phyloP scores from a whole-genome alignment of 2,797 vertebrate species.

The Chromobotia macracanthus region DNA sequence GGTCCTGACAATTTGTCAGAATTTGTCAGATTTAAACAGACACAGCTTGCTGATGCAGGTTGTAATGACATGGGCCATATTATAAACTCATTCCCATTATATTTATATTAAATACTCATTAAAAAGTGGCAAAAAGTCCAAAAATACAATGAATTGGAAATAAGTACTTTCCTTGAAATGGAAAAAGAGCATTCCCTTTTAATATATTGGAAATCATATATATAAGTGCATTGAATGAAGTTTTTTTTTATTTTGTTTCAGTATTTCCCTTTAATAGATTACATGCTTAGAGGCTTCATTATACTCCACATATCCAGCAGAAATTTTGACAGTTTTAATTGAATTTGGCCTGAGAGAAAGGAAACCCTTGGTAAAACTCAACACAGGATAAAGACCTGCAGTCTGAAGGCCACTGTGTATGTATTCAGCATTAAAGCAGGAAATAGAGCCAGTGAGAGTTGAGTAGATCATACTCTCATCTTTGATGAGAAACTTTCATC shows the following conservation, averaged over 20 bases:
- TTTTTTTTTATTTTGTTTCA: neutral
- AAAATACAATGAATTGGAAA: too few relatives aligned
- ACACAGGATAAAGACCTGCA: conserved; percentile 2
- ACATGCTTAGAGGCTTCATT: neutral
- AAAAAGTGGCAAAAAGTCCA: too few relatives aligned
- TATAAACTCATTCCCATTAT: too few relatives aligned
- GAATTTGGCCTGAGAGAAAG: neutral
- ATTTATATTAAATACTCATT: too few relatives aligned
- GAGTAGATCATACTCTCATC: neutral
- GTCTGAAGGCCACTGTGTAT: conserved; percentile 31
- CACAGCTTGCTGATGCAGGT: neutral
- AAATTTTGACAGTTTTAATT: conserved; percentile 26
- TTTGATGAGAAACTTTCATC: neutral
- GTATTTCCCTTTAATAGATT: conserved; percentile 1
- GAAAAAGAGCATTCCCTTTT: too few relatives aligned
- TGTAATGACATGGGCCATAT: neutral
- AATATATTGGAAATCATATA: too few relatives aligned
- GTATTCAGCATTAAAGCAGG: neutral
- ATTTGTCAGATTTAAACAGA: neutral
- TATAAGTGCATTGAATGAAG: neutral
- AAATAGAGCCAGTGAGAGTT: neutral
- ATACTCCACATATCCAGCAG: neutral
- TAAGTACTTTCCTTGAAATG: too few relatives aligned
- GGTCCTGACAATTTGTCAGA: neutral
- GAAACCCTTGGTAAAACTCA: neutral